Conservation (phyloP, 2,888 invertebrate species). For the Heterodera filipjevi region DNA sequence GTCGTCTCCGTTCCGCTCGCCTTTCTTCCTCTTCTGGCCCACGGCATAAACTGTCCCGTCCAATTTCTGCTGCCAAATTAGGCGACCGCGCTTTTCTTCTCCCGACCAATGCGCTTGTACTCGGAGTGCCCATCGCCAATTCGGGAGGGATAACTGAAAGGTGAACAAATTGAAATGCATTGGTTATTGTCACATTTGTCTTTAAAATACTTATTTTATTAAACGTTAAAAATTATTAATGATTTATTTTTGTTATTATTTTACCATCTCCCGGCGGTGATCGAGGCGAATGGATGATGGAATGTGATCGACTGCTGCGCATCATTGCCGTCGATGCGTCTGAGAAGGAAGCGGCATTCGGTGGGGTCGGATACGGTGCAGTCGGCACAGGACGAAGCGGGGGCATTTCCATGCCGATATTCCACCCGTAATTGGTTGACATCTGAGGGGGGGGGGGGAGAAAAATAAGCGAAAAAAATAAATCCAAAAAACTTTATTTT, state of each 20-base stretch:
- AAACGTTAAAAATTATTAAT: background rate
- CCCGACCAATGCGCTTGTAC: constrained; percentile 28
- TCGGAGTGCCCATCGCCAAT: constrained; percentile 23
- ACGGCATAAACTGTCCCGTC: constrained; percentile 16
- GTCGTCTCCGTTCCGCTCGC: background rate
- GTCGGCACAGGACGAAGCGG: constrained; percentile 9
- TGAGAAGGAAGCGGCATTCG: constrained; percentile 13
- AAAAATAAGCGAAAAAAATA: background rate
- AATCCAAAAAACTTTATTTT: constrained; percentile 8
- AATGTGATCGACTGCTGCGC: constrained; percentile 18
- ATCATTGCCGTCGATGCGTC: constrained; percentile 25
- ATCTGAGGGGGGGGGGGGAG: too few relatives aligned
- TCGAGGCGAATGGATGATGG: constrained; percentile 20
- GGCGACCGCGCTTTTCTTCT: constrained; percentile 28
- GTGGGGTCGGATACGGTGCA: constrained; percentile 24
- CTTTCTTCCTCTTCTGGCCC: constrained; percentile 1
- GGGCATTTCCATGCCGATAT: constrained; percentile 13
- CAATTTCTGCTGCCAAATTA: constrained; percentile 29
- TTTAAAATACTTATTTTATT: background rate
- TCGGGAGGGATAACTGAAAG: background rate
- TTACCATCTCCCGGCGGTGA: constrained; percentile 17
- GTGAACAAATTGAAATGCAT: too few relatives aligned
- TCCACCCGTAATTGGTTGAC: constrained; percentile 10
- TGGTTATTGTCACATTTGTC: too few relatives aligned
- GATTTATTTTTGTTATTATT: background rate